Base-by-base conservation (phyloP, 2,797 vertebrate species). In the Xenopus petersii region DNA sequence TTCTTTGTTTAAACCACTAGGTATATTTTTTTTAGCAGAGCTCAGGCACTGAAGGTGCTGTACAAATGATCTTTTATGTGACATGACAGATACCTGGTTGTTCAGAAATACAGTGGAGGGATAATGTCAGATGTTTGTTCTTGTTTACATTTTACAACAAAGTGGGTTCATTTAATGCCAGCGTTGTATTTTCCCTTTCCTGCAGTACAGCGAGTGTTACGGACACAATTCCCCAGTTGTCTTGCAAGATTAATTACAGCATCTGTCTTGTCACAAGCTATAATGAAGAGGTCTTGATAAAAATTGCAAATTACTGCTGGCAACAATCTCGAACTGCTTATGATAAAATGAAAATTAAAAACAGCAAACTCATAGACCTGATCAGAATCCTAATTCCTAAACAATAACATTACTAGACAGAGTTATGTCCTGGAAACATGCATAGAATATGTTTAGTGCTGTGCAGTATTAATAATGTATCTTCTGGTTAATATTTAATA, bases 341-440 rank as follows among this genome's bases (percentile, higher is more conserved):
- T 96, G 95, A 98, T 98, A 94, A 97, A 97, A 98, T 94, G 93
- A 97, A 99, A 98, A 98, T 98, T 95, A 97, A 97, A 97, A 97
- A 87, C 94, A 94, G 94, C 93, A 93, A 98, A 94, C 91, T 54
- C 59, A 91, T 89, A 88, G 80, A 87, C 93, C 92, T 96, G 96
- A 96, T 90, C 89, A 88, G 96, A 95, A 97, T 97, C 90, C 90
- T 92, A 97, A 98, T 94, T 89, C 82, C 79, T 74, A 81, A 84
- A 85, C 82, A 83, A 84, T 79, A 86, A 87, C 83, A 78, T 88
- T 87, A 86, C 86, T 85, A 81, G 15, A 51, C 49, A 56, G 87
- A 86, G 83, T 77, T 47, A 73, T 60, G 87, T 91, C 91, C 87
- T 84, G 88, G 86, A 84, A 79, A 82, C 92, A 63, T 91, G 90